Percentiles rank a stretch among this genome's conserved stretches.
Conservation (phyloP, 2,797 vertebrate species). For the Dipus sagitta region DNA sequence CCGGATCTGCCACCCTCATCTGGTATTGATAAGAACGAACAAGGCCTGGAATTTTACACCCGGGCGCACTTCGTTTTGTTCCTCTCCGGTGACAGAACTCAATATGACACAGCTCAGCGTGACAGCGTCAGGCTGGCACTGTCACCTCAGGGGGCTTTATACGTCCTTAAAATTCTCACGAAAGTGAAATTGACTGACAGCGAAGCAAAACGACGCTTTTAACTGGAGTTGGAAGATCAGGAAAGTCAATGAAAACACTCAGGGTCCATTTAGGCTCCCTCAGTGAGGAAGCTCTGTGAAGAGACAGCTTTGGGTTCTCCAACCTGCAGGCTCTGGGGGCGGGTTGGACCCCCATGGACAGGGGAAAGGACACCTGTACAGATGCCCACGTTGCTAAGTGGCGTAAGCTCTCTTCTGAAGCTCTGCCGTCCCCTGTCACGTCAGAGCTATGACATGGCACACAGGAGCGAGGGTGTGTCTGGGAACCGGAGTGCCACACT, state of each 20-base stretch:
- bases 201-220: conserved; percentile 84
- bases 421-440: not conserved
- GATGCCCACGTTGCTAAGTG: conserved; percentile 20
- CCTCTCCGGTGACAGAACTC: conserved; percentile 80
- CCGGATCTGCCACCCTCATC: conserved; percentile 76
- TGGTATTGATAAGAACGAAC: conserved; percentile 81
- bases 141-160: conserved; percentile 82
- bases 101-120: conserved; percentile 65
- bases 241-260: conserved; percentile 83
- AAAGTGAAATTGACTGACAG: conserved; percentile 83
- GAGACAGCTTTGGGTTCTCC: conserved; percentile 43
- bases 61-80: conserved; percentile 79
- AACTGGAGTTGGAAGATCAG: conserved; percentile 78
- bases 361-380: not conserved
- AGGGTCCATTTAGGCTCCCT: conserved; percentile 72
- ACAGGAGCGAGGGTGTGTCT: not conserved
- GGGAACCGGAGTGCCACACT: not conserved
- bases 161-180: conserved; percentile 82
- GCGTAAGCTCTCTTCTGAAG: not conserved
- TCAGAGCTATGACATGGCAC: not conserved
- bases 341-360: not conserved
- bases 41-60: conserved; percentile 80
- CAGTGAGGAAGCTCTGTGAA: not conserved
- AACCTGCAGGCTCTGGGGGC: not conserved
- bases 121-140: conserved; percentile 79